Percentiles rank a stretch among this genome's conserved stretches.
Conservation (phyloP, 2,113 vertebrate genomes). For the Dolichotis patagonum region DNA sequence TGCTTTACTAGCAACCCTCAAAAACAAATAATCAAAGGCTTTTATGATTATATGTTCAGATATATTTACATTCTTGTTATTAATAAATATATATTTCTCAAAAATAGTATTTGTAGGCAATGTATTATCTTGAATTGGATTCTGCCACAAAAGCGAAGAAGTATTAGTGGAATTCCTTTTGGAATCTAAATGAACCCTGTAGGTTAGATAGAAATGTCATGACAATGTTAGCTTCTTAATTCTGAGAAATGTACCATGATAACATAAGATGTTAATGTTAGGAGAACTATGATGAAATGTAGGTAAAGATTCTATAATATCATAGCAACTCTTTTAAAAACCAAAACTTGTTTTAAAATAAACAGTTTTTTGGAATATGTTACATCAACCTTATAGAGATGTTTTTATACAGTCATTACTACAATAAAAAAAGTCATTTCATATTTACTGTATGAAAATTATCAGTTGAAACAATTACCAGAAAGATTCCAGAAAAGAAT, state of each 20-base stretch:
- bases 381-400: not conserved
- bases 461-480: not conserved
- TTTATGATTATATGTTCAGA: not conserved
- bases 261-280: not conserved
- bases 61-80: not conserved
- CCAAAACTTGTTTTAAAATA: not conserved
- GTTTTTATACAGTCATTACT: not conserved
- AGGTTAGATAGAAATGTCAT: not conserved
- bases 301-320: not conserved
- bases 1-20: not conserved
- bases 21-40: not conserved
- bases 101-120: not conserved
- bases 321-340: not conserved
- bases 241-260: not conserved
- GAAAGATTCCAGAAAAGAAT: conserved; percentile 70
- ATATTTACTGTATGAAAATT: conserved; percentile 12
- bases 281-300: accelerated
- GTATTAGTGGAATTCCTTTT: not conserved
- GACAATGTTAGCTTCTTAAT: not conserved
- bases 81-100: conserved; percentile 1
- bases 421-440: not conserved
- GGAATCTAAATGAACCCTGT: not conserved
- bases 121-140: not conserved
- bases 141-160: not conserved
- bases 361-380: not conserved